Percentiles rank a stretch among this genome's conserved stretches.
These are phyloP conservation scores for Chymomyza costata DNA, from an alignment of 1,140 invertebrate genomes.

Conservation along the genomic window DNA sequence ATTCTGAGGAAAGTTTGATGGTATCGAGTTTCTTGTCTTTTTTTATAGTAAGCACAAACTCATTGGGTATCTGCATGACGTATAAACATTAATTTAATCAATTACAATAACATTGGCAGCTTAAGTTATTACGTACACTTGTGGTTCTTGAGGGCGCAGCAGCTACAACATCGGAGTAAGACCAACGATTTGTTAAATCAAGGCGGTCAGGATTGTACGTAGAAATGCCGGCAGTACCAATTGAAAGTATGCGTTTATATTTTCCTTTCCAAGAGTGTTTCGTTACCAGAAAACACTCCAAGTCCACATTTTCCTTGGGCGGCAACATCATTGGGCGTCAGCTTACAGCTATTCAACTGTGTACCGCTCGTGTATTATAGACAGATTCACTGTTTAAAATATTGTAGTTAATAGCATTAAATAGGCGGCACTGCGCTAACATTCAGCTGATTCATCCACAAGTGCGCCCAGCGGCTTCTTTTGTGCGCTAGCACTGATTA, in stretches of 20 bases:
- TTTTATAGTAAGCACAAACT: slow-evolving; percentile 91
- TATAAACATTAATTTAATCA: background rate
- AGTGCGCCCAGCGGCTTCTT: background rate
- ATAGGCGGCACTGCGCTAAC: slow-evolving; percentile 2
- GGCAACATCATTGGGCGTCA: slow-evolving; percentile 82
- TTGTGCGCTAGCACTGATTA: slow-evolving; percentile 39
- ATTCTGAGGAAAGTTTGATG: slow-evolving; percentile 98
- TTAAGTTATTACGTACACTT: slow-evolving; percentile 48
- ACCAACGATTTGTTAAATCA: slow-evolving; percentile 96
- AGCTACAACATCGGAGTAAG: slow-evolving; percentile 88
- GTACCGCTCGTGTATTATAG: slow-evolving; percentile 20
- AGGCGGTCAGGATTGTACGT: slow-evolving; percentile 96
- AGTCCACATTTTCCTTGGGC: slow-evolving; percentile 91
- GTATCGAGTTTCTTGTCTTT: slow-evolving; percentile 94
- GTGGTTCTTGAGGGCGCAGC: slow-evolving; percentile 79
- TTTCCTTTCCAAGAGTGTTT: slow-evolving; percentile 98
- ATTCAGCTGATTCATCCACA: slow-evolving; percentile 38
- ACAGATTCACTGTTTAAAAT: slow-evolving; percentile 1
- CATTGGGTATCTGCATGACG: slow-evolving; percentile 76
- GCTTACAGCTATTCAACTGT: slow-evolving; percentile 27
- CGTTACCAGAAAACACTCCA: slow-evolving; percentile 95
- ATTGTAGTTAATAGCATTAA: slow-evolving; percentile 5
- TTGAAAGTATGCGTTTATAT: slow-evolving; percentile 98
- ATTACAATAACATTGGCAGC: background rate
- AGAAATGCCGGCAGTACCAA: slow-evolving; percentile 95